A percentile compares a stretch with the other conserved stretches of the same genome.
Conservation (phyloP, 2,888 invertebrate genomes). For the Zele albiditarsus region DNA sequence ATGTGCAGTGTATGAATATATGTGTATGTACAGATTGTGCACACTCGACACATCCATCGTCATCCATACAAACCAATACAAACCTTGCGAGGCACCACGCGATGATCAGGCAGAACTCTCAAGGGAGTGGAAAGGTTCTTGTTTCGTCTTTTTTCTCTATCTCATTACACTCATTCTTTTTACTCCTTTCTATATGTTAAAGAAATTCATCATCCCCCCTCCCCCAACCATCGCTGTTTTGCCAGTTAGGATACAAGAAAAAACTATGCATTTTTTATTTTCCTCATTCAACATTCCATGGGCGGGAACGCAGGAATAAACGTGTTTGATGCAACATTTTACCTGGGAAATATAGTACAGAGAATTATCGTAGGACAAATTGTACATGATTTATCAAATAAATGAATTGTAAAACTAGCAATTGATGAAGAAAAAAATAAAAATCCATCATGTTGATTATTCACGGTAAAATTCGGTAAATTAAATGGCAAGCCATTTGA, state of each 20-base stretch:
- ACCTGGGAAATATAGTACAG: not conserved
- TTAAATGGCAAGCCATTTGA: not conserved
- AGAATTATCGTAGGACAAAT: not conserved
- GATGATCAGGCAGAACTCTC: conserved; percentile 1
- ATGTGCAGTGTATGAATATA: not conserved
- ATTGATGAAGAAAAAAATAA: not conserved
- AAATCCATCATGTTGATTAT: not conserved
- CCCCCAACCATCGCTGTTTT: too few species aligned
- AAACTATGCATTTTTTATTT: not conserved
- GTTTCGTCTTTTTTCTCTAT: not conserved
- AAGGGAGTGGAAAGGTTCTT: not conserved
- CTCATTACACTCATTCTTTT: too few species aligned
- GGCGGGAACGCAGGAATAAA: not conserved
- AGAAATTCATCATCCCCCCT: too few species aligned
- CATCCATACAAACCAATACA: not conserved
- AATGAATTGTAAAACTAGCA: not conserved
- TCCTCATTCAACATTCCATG: not conserved
- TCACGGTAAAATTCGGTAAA: not conserved
- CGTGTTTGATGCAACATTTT: not conserved
- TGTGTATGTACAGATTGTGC: not conserved
- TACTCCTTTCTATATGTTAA: not conserved
- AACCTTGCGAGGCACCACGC: not conserved
- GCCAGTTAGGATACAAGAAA: too few species aligned
- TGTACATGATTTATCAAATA: not conserved
- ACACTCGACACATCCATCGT: not conserved